Base-by-base conservation (phyloP, 2,888 invertebrate species). In the Theretra japonica region DNA sequence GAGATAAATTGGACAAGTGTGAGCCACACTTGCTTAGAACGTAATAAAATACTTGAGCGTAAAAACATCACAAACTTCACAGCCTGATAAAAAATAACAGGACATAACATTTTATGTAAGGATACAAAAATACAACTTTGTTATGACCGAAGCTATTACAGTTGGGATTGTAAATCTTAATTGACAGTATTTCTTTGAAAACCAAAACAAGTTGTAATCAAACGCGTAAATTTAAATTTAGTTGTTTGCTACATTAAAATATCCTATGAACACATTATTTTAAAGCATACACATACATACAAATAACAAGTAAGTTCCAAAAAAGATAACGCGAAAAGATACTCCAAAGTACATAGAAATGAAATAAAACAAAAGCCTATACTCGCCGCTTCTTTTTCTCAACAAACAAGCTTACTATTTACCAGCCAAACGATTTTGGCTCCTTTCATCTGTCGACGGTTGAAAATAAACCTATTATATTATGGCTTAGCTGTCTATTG, bases 1-100 rank as follows among this genome's bases (percentile, higher is more conserved):
- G 30, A 59, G 60, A 60, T 60, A n/a, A 33, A 60, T 60, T 33
- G 60, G 30, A 60, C 30, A n/a, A 60, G n/a, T 4, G 60, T 60
- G 60, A 33, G 60, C 28, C n/a, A 60, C 30, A 60, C 33, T 60
- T 60, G 17, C 19, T n/a, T 33, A 15, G 25, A 25, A 25, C 5
- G 23, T 25, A 17, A 25, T 59, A 59, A 60, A 60, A 60, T 60
- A 33, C 60, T 60, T 33, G 8, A n/a, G 19, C 5, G 4, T 30
- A 30, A 60, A n/a, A 30, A 60, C 25, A 19, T 28, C 28, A 15
- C 28, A 6, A 30, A 60, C 19, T n/a, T 30, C 30, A 30, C 28
- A 8, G 60, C 30, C 19, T n/a, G 60, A 33, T 60, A 60, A 33
- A 33, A 60, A 33, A 60, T 50, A 70, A 60, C 17, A 60, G 50